Base-by-base conservation (phyloP, 2,113 vertebrate species). In the Apus apus region DNA sequence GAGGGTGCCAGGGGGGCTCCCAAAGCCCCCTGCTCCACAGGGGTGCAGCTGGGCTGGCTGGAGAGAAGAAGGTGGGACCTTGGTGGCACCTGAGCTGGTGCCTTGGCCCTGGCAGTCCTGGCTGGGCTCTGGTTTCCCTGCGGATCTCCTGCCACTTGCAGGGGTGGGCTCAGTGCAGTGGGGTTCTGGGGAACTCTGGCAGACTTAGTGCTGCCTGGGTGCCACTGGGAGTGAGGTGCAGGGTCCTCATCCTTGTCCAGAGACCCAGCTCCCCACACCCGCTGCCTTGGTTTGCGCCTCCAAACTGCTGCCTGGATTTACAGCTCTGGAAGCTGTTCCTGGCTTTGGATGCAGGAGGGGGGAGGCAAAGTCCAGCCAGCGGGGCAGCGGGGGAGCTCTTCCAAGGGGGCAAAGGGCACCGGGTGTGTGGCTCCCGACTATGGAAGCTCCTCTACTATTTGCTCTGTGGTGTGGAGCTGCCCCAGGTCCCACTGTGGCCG, bases 391-490 rank as follows among this genome's bases (percentile, higher is more conserved):
- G 10, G 29, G 53, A 71, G 32, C 26, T 29, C 13, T 94, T 74
- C 25, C 16, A 13, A 34, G 25, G 54, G 82, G 36, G 5, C 92
- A 90, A 93, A 96, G 94, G 75, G 72, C 53, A 15, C 45, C 0
- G 2, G 2, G 23, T 5, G 36, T 1, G 2, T 0, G 1, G 40
- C n/a, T 67, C 43, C 54, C 5, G 7, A 15, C 13, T 26, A 25
- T 30, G 2, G 0, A 7, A 30, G 38, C 34, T 40, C 19, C 9
- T 26, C 34, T 8, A 21, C 34, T 2, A 5, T 61, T 38, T 29
- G 25, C 30, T 0, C 9, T 45, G n/a, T 1, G 6, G 20, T 1
- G 9, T 9, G 46, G 65, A 19, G 38, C 46, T 36, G 36, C 50
- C 57, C 32, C 1, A 27, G 2, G 18, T 23, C 61, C 21, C 0